A percentile compares a stretch with the other conserved stretches of the same genome.
These are phyloP conservation scores for Picathartes gymnocephalus DNA, from an alignment of 2,113 vertebrate genomes.

Conservation along the genomic window DNA sequence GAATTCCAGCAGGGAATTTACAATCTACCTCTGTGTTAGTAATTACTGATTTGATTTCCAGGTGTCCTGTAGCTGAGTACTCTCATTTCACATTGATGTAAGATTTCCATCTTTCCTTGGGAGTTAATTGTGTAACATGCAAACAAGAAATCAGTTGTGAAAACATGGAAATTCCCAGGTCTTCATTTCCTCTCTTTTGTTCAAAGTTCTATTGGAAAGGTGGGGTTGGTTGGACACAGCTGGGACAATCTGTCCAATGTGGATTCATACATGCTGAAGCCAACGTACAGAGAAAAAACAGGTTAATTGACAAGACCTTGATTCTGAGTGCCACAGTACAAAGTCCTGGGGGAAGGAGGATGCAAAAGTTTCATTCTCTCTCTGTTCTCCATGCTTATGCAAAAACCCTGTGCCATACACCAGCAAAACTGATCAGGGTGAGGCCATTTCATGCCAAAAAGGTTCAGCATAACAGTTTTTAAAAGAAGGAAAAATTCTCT, in stretches of 20 bases:
- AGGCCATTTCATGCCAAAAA: neutral
- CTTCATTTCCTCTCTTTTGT: neutral
- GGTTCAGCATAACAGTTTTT: neutral
- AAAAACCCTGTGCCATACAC: neutral
- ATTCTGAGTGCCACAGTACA: neutral
- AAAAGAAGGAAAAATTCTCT: neutral
- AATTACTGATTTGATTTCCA: constrained; percentile 32
- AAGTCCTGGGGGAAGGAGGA: neutral
- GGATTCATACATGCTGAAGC: neutral
- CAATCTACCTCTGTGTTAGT: neutral
- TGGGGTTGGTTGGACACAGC: neutral
- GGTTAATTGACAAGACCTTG: neutral
- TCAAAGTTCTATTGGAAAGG: neutral
- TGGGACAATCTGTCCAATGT: neutral
- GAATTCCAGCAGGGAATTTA: constrained; percentile 5
- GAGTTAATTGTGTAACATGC: neutral
- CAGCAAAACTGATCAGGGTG: neutral
- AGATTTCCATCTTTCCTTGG: neutral
- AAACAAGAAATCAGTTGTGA: neutral
- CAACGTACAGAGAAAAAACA: neutral
- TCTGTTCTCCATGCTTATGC: neutral
- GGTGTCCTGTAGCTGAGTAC: neutral
- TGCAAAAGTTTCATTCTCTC: neutral
- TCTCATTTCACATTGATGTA: neutral
- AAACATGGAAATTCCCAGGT: neutral